Percentiles rank a stretch among this genome's conserved stretches.
These are phyloP conservation scores for Stenurella melanura DNA, from an alignment of 2,888 invertebrate species.

Conservation along the genomic window DNA sequence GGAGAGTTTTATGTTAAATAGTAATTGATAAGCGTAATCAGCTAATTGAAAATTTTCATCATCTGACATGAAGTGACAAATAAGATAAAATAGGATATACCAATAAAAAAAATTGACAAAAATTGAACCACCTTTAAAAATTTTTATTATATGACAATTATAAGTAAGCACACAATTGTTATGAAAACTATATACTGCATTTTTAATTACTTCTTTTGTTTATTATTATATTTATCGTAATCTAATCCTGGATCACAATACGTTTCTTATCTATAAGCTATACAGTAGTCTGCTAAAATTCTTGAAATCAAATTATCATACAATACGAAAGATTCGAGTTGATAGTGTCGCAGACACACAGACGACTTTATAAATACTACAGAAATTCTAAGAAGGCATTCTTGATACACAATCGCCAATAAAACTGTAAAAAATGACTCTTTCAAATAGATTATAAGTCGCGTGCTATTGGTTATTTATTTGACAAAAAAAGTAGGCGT, in stretches of 20 bases:
- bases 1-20: too few relatives aligned
- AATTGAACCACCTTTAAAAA: too few relatives aligned
- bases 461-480: neutral
- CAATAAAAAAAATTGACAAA: too few relatives aligned
- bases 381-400: slow-evolving; percentile 41
- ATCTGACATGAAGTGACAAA: too few relatives aligned
- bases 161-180: too few relatives aligned
- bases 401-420: slow-evolving; percentile 25
- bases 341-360: slow-evolving; percentile 52
- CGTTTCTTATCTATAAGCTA: slow-evolving; percentile 16
- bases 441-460: neutral
- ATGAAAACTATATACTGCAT: too few relatives aligned
- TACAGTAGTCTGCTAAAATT: slow-evolving; percentile 28
- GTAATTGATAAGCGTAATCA: too few relatives aligned
- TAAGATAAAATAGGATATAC: too few relatives aligned
- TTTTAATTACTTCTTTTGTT: neutral
- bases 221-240: slow-evolving; percentile 1
- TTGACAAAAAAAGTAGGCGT: neutral
- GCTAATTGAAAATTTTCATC: too few relatives aligned
- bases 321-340: slow-evolving; percentile 34
- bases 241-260: neutral
- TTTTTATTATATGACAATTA: too few relatives aligned
- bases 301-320: slow-evolving; percentile 37
- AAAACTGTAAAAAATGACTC: neutral
- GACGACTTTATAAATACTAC: slow-evolving; percentile 58